Conservation (phyloP, 2,888 invertebrate species). For the Trichacis sp. region DNA sequence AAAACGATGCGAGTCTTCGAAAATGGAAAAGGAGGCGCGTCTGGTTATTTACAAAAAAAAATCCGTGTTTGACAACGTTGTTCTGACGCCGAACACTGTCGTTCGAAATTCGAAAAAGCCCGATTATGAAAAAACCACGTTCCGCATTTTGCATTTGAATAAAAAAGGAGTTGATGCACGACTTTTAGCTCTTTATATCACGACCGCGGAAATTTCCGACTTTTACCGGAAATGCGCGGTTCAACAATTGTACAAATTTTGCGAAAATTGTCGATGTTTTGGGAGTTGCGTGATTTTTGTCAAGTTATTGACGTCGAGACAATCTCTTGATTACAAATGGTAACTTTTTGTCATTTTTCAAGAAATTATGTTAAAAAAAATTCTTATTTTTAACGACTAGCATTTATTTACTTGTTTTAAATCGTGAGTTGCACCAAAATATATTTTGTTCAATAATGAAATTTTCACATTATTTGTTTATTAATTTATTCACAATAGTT, state of each 20-base stretch:
- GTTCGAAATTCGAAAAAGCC: slow-evolving; percentile 18
- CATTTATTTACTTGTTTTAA: no score
- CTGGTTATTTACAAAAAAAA: slow-evolving; percentile 50
- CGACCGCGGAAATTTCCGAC: slow-evolving; percentile 45
- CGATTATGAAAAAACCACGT: background rate
- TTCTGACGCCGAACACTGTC: slow-evolving; percentile 30
- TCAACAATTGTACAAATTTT: slow-evolving; percentile 34
- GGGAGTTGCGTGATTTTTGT: slow-evolving; percentile 57
- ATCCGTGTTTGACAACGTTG: slow-evolving; percentile 54
- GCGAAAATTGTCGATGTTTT: background rate
- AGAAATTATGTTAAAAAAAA: no score
- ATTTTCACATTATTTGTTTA: no score
- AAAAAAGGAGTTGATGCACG: slow-evolving; percentile 53
- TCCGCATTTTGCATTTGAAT: slow-evolving; percentile 38
- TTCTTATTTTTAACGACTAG: background rate
- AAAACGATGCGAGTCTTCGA: background rate
- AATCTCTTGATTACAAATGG: slow-evolving; percentile 81
- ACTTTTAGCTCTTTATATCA: slow-evolving; percentile 54
- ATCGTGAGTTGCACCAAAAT: no score
- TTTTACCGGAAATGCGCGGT: slow-evolving; percentile 52
- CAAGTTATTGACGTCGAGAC: slow-evolving; percentile 73
- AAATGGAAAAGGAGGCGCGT: slow-evolving; percentile 51
- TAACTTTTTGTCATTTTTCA: slow-evolving; percentile 49
- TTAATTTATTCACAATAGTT: no score
- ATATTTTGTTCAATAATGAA: no score